Conservation (phyloP, 1,140 invertebrate genomes). For the Aphelinus certus region DNA sequence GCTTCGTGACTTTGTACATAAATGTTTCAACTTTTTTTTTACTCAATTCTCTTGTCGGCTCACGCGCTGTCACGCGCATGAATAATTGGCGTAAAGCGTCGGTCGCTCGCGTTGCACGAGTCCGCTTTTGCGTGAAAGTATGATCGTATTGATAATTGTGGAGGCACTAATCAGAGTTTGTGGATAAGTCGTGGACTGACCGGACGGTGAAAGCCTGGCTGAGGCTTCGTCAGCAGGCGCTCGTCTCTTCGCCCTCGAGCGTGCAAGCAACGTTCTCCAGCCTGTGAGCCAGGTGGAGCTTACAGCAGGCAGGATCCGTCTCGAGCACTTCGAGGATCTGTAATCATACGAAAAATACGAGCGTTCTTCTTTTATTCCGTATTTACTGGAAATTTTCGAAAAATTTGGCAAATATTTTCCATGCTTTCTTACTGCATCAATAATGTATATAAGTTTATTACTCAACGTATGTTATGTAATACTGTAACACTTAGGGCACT, state of each 20-base stretch:
- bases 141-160: slow-evolving; percentile 32
- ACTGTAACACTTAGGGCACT: too few relatives aligned
- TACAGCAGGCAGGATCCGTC: slow-evolving; percentile 81
- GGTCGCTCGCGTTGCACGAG: slow-evolving; percentile 5
- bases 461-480: too few relatives aligned
- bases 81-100: slow-evolving; percentile 10
- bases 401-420: too few relatives aligned
- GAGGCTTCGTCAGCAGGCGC: slow-evolving; percentile 62
- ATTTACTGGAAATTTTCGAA: too few relatives aligned
- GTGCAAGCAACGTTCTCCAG: slow-evolving; percentile 90
- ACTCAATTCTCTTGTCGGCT: slow-evolving; percentile 3
- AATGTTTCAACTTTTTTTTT: neutral
- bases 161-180: slow-evolving; percentile 64
- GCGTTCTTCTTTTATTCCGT: too few relatives aligned
- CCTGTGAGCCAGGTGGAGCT: slow-evolving; percentile 88
- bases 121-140: slow-evolving; percentile 1
- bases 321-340: slow-evolving; percentile 86
- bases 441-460: too few relatives aligned
- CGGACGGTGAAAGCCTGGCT: slow-evolving; percentile 54
- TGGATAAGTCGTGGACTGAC: slow-evolving; percentile 57
- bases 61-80: neutral
- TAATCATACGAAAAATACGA: slow-evolving; percentile 29
- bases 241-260: slow-evolving; percentile 79
- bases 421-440: too few relatives aligned
- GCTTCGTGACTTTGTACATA: slow-evolving; percentile 13